Conservation (phyloP, 2,113 vertebrate species). For the Caloenas nicobarica region DNA sequence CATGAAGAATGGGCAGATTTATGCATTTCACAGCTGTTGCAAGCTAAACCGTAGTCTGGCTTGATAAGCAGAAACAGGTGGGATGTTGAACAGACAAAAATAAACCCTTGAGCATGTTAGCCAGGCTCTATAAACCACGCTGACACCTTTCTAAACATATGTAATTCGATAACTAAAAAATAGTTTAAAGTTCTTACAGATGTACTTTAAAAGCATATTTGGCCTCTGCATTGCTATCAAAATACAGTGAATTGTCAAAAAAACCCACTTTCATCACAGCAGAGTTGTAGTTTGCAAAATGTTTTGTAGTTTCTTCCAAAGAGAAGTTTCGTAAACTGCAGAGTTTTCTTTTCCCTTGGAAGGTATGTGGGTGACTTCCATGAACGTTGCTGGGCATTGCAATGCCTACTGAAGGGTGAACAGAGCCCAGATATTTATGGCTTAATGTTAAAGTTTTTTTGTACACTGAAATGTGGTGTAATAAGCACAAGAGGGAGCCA, state of each 20-base stretch:
- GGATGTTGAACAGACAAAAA: conserved; percentile 58
- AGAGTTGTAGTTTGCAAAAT: not conserved
- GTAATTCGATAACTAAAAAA: conserved; percentile 54
- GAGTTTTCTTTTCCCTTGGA: not conserved
- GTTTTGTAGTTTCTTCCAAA: not conserved
- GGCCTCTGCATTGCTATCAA: not conserved
- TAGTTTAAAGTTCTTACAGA: conserved; percentile 23
- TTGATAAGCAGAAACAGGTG: conserved; percentile 73
- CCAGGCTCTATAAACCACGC: conserved; percentile 37
- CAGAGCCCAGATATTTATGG: not conserved
- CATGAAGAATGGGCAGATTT: conserved; percentile 44
- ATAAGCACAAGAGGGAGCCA: conserved; percentile 72
- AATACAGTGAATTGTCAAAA: not conserved
- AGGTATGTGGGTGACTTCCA: not conserved
- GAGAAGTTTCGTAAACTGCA: not conserved
- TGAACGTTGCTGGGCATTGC: conserved; percentile 1
- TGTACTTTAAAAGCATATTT: not conserved
- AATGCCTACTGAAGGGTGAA: not conserved
- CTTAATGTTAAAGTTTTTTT: not conserved
- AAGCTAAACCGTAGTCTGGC: conserved; percentile 30
- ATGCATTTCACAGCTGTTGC: conserved; percentile 65
- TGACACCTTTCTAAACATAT: conserved; percentile 45
- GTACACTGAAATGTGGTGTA: conserved; percentile 40
- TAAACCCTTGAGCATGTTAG: conserved; percentile 48
- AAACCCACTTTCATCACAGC: not conserved